A percentile compares a stretch with the other conserved stretches of the same genome.
phyloP scores from a whole-genome alignment of 2,888 invertebrate genomes.

The Melieria picta region DNA sequence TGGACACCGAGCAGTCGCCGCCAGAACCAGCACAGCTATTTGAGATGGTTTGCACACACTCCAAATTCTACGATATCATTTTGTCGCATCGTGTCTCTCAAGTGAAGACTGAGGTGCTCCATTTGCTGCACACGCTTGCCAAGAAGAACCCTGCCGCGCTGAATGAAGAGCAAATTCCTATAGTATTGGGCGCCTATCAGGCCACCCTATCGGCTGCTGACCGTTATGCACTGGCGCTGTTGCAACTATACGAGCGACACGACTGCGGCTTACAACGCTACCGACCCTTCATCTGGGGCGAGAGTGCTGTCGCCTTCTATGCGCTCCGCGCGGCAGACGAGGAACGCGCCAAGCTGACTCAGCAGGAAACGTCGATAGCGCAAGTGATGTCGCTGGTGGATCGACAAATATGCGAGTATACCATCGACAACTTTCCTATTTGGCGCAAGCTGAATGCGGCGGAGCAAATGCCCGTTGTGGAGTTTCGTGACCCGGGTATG shows the following conservation, averaged over 20 bases:
- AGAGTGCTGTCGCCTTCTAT: slow-evolving; percentile 81
- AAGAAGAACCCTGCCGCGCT: slow-evolving; percentile 71
- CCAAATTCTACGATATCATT: slow-evolving; percentile 78
- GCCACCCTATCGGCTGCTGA: slow-evolving; percentile 78
- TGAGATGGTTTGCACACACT: slow-evolving; percentile 81
- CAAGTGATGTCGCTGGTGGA: slow-evolving; percentile 80
- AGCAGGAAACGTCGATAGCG: slow-evolving; percentile 77
- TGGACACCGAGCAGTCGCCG: slow-evolving; percentile 50
- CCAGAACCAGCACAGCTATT: slow-evolving; percentile 69
- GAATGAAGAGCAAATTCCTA: slow-evolving; percentile 76
- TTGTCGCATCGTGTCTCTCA: slow-evolving; percentile 67
- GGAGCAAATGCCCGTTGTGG: slow-evolving; percentile 55
- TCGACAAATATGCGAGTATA: slow-evolving; percentile 72
- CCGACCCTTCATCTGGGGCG: slow-evolving; percentile 87
- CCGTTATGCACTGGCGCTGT: slow-evolving; percentile 74
- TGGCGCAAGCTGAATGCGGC: slow-evolving; percentile 68
- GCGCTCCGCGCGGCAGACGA: slow-evolving; percentile 69
- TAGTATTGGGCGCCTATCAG: slow-evolving; percentile 81
- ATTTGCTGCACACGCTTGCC: slow-evolving; percentile 73
- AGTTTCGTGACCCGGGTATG: slow-evolving; percentile 53
- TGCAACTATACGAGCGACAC: slow-evolving; percentile 76
- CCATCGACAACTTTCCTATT: slow-evolving; percentile 78
- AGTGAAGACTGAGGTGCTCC: slow-evolving; percentile 72
- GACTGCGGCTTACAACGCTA: slow-evolving; percentile 74
- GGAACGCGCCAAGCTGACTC: slow-evolving; percentile 68